Base-by-base conservation (phyloP, 2,797 vertebrate genomes). In the Limosa lapponica region DNA sequence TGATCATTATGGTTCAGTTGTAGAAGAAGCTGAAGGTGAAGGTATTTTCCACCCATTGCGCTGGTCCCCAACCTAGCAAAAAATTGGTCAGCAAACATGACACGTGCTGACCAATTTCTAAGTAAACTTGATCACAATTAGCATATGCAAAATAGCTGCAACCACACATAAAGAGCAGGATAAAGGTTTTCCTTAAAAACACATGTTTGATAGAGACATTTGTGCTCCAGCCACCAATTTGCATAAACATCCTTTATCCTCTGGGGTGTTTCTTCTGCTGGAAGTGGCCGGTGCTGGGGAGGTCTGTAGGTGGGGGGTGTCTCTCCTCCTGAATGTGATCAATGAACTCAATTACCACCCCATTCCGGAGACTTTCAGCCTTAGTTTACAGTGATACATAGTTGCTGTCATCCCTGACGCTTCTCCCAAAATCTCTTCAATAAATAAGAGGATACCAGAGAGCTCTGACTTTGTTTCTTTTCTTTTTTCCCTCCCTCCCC, bases 281-380 rank as follows among this genome's bases (percentile, higher is more conserved):
- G 75, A 93, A 95, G 95, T 81, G 82, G 75, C 82, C 30, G 25
- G 77, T 83, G 96, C 83, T 6, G 28, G 55, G 64, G 51, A 88
- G 58, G 82, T 58, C 30, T 6, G 3, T 77, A 30, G 59, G 51
- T 82, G 57, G 73, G 80, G 83, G 83, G 48, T n/a, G 64, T n/a
- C 3, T 48, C 87, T 96, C 72, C 81, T 84, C 84, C 80, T 86
- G 96, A 98, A 88, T 98, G 98, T 99, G 98, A 99, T 99, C 99
- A 99, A 98, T 99, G 98, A 99, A 98, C 98, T 98, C 98, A 99
- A 99, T 99, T 99, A 99, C 95, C 69, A 95, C 93, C 97, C 93
- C 97, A 98, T 98, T 98, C 97, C 97, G 83, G 98, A 96, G 98
- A 98, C 97, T 97, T 98, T 96, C 97, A 97, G 75, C 96, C 89